Conservation (phyloP, 1,140 invertebrate species). For the Macrobrachium rosenbergii region DNA sequence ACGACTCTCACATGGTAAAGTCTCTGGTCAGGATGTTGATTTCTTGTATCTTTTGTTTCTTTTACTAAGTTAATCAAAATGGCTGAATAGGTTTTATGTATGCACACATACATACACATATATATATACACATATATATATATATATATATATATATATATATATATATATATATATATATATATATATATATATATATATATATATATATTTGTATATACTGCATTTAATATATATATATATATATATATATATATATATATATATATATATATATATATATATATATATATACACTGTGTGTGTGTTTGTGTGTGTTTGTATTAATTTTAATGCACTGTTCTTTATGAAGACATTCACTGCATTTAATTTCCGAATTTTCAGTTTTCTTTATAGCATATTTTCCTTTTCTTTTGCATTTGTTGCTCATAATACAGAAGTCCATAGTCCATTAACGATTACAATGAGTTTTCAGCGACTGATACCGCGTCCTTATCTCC, state of each 20-base stretch:
- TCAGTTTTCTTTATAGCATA: neutral
- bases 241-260: too few species aligned
- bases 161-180: slow-evolving; percentile 39
- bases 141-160: slow-evolving; percentile 59
- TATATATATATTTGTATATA: slow-evolving; percentile 38
- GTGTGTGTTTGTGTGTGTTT: too few species aligned
- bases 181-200: slow-evolving; percentile 45
- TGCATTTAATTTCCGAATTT: neutral
- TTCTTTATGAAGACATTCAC: neutral
- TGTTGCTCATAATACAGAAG: neutral
- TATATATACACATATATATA: slow-evolving; percentile 52
- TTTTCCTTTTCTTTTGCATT: neutral
- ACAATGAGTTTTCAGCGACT: neutral
- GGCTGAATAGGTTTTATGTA: too few species aligned
- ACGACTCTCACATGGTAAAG: slow-evolving; percentile 27
- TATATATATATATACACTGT: too few species aligned
- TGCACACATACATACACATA: slow-evolving; percentile 23
- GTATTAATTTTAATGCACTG: neutral
- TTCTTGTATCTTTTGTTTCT: too few species aligned
- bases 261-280: too few species aligned
- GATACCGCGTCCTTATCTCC: neutral
- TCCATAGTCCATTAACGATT: neutral
- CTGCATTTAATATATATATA: slow-evolving; percentile 21
- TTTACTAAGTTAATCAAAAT: too few species aligned
- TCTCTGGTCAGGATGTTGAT: neutral